Base-by-base conservation (phyloP, 1,140 invertebrate species). In the Zaprionus ghesquierei region DNA sequence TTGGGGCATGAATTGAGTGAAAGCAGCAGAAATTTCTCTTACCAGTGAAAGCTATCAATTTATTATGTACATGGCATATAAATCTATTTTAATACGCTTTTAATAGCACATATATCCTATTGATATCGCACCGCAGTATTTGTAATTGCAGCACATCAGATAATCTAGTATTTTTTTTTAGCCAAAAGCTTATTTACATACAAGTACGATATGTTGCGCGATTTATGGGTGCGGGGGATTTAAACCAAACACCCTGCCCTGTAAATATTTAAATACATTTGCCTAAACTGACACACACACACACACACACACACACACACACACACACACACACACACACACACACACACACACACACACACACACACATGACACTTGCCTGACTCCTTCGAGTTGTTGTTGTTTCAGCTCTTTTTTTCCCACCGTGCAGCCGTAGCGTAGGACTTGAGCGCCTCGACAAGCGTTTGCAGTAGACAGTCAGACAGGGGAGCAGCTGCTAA, bases 381-480 rank as follows among this genome's bases (percentile, higher is more conserved):
- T 41, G 35, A 18, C 35, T 15, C 6, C 35, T 55, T 64, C 5
- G 29, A 33, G 46, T 50, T 33, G 68, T 51, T 41, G 60, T 56
- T 50, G 70, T 59, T 74, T 35, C n/a, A 35, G 33, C 22, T 44
- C 35, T 4, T 25, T 35, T 60, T 61, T 73, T 46, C 35, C 51
- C 61, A 50, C 41, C 15, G 27, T 58, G 56, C 44, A 63, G 33
- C 41, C 70, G 46, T n/a, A n/a, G 59, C 53, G 78, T 76, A 81
- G 80, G 76, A 76, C 77, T 81, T 55, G 56, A 80, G 64, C 71
- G 80, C 35, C 56, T 61, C 50, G 64, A 78, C 73, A 68, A 77
- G 79, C 73, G 66, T 70, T 84, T 74, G 58, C 58, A 58, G 60
- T 63, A 59, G 50, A 62, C 75, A 62, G 63, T 15, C 38, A 41